Evolutionary conservation across 2,888 invertebrate genomes (phyloP), one percentile per base, ranked within the genome.

Genomic region (Proisotoma minuta): DNA sequence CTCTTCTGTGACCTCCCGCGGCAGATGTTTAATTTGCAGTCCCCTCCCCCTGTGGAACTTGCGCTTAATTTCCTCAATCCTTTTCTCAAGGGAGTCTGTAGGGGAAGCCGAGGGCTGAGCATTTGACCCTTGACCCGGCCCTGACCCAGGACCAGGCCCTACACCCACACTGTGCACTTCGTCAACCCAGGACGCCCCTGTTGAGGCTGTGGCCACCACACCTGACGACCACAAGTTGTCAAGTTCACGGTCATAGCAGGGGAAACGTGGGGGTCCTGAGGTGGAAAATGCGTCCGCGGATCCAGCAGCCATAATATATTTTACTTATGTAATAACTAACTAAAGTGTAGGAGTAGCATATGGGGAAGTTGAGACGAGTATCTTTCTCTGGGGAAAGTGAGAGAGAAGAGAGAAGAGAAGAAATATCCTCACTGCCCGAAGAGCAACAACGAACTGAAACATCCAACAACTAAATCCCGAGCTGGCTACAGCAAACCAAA

Each of bases 1-100:
- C 76, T 78, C 77, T 74, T 78, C 78, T 5, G 77, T 76, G 51
- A 77, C 77, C 73, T 78, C 78, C 34, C 78, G 73, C 8, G 79
- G 79, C 58, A 79, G 72, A 73, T 79, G 78, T 63, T 78, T 78
- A 53, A 79, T 76, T 68, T 76, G 76, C 23, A 79, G 74, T 61
- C 77, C 77, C 20, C 79, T 74, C 50, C 78, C 78, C 61, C 74
- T 75, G 71, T 79, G 79, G 68, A 78, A 79, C 66, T 77, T 76
- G 40, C 75, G 69, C 63, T 76, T 77, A 43, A 77, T 73, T 54
- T 76, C 76, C 58, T 76, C 75, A 23, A 77, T 75, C 54, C 76
- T 75, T 64, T 77, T 76, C 69, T 77, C 76, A 3, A 76, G 66
- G n/a, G 75, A 75, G 64, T 76, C 76, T 15, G 34, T 10, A 15